phyloP scores from a whole-genome alignment of 2,888 invertebrate species.

The Periphyllus acericola region DNA sequence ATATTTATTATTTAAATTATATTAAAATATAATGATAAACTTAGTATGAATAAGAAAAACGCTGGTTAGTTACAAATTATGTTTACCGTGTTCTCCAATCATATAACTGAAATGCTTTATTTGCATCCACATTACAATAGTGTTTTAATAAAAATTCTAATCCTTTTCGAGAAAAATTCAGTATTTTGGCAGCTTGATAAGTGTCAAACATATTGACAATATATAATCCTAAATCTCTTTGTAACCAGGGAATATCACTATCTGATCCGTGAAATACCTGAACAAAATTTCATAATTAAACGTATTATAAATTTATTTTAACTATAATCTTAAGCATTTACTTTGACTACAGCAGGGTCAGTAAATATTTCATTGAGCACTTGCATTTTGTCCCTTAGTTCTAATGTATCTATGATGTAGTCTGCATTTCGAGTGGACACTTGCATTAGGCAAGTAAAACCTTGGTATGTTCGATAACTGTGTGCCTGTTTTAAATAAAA shows the following conservation, averaged over 20 bases:
- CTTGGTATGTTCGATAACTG: conserved; percentile 89
- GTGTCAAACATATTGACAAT: conserved; percentile 98
- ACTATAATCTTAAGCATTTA: conserved; percentile 66
- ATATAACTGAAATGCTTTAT: conserved; percentile 93
- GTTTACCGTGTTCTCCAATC: conserved; percentile 88
- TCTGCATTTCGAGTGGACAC: conserved; percentile 85
- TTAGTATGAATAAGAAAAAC: background rate
- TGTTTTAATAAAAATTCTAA: conserved; percentile 80
- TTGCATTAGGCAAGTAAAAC: conserved; percentile 95
- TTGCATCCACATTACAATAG: conserved; percentile 81
- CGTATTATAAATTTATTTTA: background rate
- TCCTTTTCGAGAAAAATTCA: conserved; percentile 78
- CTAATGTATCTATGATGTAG: conserved; percentile 89
- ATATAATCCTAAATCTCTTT: conserved; percentile 93
- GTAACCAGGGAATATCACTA: conserved; percentile 90
- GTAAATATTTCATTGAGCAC: conserved; percentile 90
- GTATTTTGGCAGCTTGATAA: conserved; percentile 82
- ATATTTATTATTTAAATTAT: too few relatives aligned
- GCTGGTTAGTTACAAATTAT: background rate
- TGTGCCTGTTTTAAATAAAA: conserved; percentile 75
- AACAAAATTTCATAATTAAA: conserved; percentile 62
- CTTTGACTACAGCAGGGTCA: conserved; percentile 88
- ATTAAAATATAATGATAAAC: too few relatives aligned
- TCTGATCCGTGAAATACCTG: conserved; percentile 93
- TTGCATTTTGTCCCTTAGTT: conserved; percentile 83